Evolutionary conservation across 2,888 invertebrate genomes (phyloP).

Genomic region (Chromoteleia sp.): DNA sequence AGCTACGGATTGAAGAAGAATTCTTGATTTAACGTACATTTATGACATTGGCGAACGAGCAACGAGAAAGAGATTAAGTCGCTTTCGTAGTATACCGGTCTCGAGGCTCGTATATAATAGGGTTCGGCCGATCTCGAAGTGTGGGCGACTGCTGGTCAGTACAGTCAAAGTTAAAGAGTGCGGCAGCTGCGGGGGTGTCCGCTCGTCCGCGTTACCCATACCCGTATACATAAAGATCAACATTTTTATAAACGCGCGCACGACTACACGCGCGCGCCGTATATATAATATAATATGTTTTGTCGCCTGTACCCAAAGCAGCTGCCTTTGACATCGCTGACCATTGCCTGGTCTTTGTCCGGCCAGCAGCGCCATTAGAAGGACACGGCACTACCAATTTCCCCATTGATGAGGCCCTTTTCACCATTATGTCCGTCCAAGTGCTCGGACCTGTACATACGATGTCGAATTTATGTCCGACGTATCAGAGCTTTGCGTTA

Average conservation of each 20-base stretch:
- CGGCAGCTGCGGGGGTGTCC: slow-evolving; percentile 71
- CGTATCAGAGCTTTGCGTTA: background rate
- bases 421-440: slow-evolving; percentile 70
- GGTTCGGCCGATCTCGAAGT: slow-evolving; percentile 70
- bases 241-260: slow-evolving; percentile 48
- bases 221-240: slow-evolving; percentile 54
- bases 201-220: slow-evolving; percentile 50
- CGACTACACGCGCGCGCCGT: slow-evolving; percentile 11
- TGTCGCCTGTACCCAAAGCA: slow-evolving; percentile 59
- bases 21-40: slow-evolving; percentile 63
- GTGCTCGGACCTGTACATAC: slow-evolving; percentile 49
- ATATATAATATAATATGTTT: slow-evolving; percentile 51
- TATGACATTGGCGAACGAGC: slow-evolving; percentile 63
- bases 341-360: slow-evolving; percentile 69
- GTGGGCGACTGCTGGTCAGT: slow-evolving; percentile 79
- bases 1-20: slow-evolving; percentile 61
- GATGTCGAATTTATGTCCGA: slow-evolving; percentile 34
- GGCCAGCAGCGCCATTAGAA: slow-evolving; percentile 76
- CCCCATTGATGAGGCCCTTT: slow-evolving; percentile 79
- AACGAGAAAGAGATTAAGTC: slow-evolving; percentile 70
- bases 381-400: slow-evolving; percentile 75
- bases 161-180: slow-evolving; percentile 69
- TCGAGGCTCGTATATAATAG: slow-evolving; percentile 71
- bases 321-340: slow-evolving; percentile 71
- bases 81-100: slow-evolving; percentile 62